phyloP scores from a whole-genome alignment of 2,797 vertebrate species.

The Chiroxiphia lanceolata region DNA sequence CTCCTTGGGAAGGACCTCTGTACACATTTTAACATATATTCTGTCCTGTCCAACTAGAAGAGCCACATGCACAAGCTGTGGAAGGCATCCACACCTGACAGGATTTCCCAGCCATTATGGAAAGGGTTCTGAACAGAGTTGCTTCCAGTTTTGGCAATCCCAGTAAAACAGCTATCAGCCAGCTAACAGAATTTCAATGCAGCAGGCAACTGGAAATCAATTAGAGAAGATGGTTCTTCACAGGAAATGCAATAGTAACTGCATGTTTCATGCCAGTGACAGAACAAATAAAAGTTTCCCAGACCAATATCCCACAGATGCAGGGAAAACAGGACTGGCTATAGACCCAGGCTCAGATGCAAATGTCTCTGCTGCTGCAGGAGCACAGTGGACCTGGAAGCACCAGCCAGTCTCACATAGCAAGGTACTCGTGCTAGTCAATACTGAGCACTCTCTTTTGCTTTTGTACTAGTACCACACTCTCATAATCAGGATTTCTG shows the following conservation, averaged over 20 bases:
- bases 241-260: background rate
- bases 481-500: background rate
- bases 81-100: background rate
- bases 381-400: background rate
- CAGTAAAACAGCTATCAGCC: background rate
- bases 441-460: background rate
- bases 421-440: fast-evolving
- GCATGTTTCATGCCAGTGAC: fast-evolving
- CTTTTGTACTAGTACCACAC: background rate
- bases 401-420: background rate
- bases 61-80: background rate
- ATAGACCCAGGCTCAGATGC: background rate
- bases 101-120: background rate
- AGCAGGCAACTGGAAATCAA: background rate
- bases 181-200: background rate
- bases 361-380: background rate
- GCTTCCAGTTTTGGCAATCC: background rate
- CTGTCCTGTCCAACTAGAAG: background rate
- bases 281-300: background rate
- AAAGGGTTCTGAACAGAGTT: background rate
- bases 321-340: background rate
- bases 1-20: background rate
- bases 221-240: background rate
- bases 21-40: background rate
- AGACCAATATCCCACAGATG: background rate